phyloP scores from a whole-genome alignment of 1,140 invertebrate species.

The Portunus trituberculatus region DNA sequence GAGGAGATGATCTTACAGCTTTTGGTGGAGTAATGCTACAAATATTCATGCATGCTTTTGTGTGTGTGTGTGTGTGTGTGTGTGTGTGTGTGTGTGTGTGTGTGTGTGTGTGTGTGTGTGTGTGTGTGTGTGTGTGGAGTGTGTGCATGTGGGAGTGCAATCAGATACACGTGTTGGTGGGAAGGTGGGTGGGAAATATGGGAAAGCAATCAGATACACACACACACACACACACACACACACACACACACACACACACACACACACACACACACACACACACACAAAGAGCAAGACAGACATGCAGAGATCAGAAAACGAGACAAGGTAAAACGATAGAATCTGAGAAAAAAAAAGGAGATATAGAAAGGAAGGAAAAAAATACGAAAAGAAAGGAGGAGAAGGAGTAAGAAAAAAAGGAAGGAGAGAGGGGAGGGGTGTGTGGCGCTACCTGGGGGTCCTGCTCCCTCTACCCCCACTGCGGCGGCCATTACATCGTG shows the following conservation, averaged over 20 bases:
- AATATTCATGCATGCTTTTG: neutral
- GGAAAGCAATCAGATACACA: neutral
- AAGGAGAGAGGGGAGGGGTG: neutral
- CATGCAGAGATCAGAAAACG: neutral
- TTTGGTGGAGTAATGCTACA: neutral
- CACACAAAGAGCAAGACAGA: neutral
- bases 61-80: constrained; percentile 31
- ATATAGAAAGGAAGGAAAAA: constrained; percentile 31
- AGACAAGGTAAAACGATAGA: neutral
- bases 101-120: neutral
- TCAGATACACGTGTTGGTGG: constrained; percentile 17
- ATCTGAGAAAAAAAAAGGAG: neutral
- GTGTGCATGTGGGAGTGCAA: neutral
- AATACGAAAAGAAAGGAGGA: neutral
- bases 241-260: constrained; percentile 36
- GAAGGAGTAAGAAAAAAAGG: neutral
- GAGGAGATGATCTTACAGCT: no score
- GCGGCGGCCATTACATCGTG: constrained; percentile 62
- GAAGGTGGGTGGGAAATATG: neutral
- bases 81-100: neutral
- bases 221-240: constrained; percentile 47
- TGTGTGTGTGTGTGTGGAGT: constrained; percentile 22
- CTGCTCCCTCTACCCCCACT: neutral
- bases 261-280: constrained; percentile 24
- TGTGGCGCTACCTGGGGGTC: neutral